Percentiles rank a stretch among this genome's conserved stretches.
Conservation (phyloP, 2,113 vertebrate species). For the Carassius auratus region DNA sequence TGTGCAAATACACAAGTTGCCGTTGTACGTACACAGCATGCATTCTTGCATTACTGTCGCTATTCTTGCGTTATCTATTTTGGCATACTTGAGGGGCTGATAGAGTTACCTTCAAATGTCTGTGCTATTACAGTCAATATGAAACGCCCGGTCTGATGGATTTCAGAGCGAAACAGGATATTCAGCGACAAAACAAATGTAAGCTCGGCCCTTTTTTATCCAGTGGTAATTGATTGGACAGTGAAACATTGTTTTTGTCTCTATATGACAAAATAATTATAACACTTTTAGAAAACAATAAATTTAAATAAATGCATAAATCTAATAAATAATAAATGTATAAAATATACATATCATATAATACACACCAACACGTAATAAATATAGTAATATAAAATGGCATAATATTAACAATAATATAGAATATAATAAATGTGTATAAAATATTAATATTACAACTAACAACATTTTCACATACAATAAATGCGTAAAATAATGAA, state of each 20-base stretch:
- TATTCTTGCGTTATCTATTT: not conserved
- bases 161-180: not conserved
- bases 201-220: not conserved
- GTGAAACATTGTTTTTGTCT: not conserved
- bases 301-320: too few species aligned
- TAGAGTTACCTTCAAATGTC: conserved; percentile 14
- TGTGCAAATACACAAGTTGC: conserved; percentile 40
- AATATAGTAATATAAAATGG: too few species aligned
- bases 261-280: not conserved
- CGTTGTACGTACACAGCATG: not conserved
- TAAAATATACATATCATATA: too few species aligned
- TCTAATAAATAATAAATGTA: too few species aligned
- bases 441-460: too few species aligned
- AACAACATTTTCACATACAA: too few species aligned
- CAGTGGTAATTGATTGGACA: not conserved
- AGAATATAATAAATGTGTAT: too few species aligned
- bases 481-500: too few species aligned
- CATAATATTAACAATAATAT: too few species aligned
- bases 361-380: too few species aligned
- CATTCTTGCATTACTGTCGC: not conserved
- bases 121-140: not conserved
- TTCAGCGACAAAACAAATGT: not conserved
- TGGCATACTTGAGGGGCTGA: not conserved
- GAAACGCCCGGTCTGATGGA: not conserved
- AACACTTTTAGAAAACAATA: not conserved